Evolutionary conservation across 2,113 vertebrate species (phyloP).

Genomic region (Peromyscus polionotus): DNA sequence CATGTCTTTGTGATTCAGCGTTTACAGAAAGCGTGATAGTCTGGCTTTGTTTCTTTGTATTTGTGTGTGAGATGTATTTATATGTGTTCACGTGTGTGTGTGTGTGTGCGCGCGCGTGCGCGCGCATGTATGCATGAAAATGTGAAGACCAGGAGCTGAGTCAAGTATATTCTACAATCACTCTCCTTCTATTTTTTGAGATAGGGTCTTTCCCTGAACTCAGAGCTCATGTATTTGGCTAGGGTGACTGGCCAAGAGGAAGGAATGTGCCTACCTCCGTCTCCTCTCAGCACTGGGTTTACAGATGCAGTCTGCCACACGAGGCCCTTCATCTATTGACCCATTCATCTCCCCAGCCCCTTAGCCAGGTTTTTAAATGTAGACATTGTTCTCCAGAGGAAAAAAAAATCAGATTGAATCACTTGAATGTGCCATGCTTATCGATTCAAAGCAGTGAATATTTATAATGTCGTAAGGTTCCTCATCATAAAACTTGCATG

Average conservation of each 20-base stretch:
- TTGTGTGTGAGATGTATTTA: neutral
- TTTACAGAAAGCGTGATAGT: neutral
- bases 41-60: too few relatives aligned
- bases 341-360: neutral
- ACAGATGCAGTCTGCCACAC: too few relatives aligned
- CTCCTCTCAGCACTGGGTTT: neutral
- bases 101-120: too few relatives aligned
- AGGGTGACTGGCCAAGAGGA: neutral
- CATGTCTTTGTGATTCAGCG: neutral
- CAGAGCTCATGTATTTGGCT: neutral
- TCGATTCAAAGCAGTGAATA: neutral
- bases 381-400: neutral
- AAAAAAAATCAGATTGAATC: neutral
- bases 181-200: neutral
- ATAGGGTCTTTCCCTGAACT: neutral
- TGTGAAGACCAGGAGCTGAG: neutral
- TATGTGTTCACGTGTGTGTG: neutral
- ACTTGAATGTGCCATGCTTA: neutral
- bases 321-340: neutral
- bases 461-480: constrained; percentile 19
- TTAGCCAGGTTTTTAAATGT: neutral
- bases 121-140: neutral
- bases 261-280: neutral
- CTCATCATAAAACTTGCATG: constrained; percentile 16
- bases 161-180: neutral